phyloP scores from a whole-genome alignment of 2,888 invertebrate species.

The Ochropacha duplaris region DNA sequence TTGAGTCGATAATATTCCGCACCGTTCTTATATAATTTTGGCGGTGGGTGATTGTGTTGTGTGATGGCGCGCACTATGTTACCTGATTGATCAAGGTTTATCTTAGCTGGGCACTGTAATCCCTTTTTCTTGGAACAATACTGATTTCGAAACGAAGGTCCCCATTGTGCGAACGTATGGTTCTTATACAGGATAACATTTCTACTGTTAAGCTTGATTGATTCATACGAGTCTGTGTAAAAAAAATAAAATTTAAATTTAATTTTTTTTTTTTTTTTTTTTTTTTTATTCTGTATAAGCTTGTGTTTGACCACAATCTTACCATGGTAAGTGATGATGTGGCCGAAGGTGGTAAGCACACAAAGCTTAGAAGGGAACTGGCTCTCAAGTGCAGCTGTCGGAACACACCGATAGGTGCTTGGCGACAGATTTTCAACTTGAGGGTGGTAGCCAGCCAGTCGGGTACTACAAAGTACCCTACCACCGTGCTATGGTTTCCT shows the following conservation, averaged over 20 bases:
- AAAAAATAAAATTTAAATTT: background rate
- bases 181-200: background rate
- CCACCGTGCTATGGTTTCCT: no score
- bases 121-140: background rate
- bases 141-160: background rate
- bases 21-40: background rate
- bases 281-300: no score
- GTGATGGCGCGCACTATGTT: constrained; percentile 15
- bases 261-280: no score
- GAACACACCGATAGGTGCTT: no score
- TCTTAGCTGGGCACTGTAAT: constrained; percentile 19
- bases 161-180: background rate
- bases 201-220: background rate
- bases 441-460: no score
- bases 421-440: no score
- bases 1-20: background rate
- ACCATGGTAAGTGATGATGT: no score
- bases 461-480: no score
- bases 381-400: no score
- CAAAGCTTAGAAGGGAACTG: no score
- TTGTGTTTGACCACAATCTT: no score
- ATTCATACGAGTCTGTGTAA: background rate
- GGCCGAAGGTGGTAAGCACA: no score
- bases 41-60: constrained; percentile 41
- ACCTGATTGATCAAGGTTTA: constrained; percentile 19